Evolutionary conservation across 2,888 invertebrate species (phyloP), one percentile per base, ranked within the genome.

Genomic region (Sphaerolaimus hirsutus): DNA sequence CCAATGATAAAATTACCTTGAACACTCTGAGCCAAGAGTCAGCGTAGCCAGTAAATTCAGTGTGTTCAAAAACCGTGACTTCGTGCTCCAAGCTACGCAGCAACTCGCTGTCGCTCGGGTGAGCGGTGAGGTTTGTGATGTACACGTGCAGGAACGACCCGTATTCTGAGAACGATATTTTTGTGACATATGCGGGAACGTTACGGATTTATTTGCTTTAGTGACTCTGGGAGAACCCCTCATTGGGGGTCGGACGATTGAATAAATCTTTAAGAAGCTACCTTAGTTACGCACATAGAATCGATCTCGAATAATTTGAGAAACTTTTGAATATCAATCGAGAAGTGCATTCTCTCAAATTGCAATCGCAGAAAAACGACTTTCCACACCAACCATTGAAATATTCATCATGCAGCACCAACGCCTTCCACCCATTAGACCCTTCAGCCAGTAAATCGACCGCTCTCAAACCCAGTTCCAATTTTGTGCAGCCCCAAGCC

Each of bases 381-480:
- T 29, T 1, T 1, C 36, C 3, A n/a, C 3, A 26, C 40, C 80
- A 83, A 65, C 86, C 84, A 59, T 83, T 73, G 70, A 83, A 87
- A 66, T 81, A 87, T 56, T 76, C 75, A 63, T 87, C 86, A 66
- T 86, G 84, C 48, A 81, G 74, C 62, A 83, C 81, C 63, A 86
- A 82, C 67, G 84, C 87, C 59, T 75, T 76, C 43, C 84, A 79
- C 41, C 86, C 84, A 65, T 87, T 86, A 0, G 86, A 87, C 64
- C 86, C 84, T 45, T 78, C 76, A 57, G 81, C 77, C 2, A 86
- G 82, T 1, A 87, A 71, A 62, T 83, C 84, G 49, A 82, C 74
- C 50, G 86, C 72, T 62, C 87, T 86, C 37, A 89, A 68, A 1
- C 87, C 87, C 68, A 87, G 82, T 58, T 83, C 76, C 45, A 87